These are phyloP conservation scores for Altica lythri DNA, from an alignment of 2,888 invertebrate genomes.

Conservation along the genomic window DNA sequence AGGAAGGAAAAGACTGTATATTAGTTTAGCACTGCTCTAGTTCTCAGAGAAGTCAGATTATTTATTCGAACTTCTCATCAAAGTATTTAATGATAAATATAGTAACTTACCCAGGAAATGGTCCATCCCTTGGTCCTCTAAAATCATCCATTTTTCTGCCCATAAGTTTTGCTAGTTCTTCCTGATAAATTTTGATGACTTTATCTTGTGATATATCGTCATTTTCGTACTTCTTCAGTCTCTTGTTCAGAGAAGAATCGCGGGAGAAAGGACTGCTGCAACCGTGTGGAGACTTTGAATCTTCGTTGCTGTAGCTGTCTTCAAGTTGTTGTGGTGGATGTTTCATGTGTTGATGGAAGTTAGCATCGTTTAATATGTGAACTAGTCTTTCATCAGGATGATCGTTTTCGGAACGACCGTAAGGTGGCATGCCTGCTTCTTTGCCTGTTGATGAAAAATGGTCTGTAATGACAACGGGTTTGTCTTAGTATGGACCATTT, in stretches of 20 bases:
- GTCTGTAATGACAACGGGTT: conserved; percentile 52
- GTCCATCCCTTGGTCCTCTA: conserved; percentile 76
- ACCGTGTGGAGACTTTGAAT: conserved; percentile 79
- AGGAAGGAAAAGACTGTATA: conserved; percentile 77
- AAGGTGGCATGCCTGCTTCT: conserved; percentile 78
- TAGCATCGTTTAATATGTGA: conserved; percentile 91
- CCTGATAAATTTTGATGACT: conserved; percentile 92
- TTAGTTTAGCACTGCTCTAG: conserved; percentile 60
- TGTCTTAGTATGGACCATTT: conserved; percentile 4
- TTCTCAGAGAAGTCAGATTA: not conserved
- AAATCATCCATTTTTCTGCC: conserved; percentile 75
- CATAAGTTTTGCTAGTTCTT: conserved; percentile 92
- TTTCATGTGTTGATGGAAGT: conserved; percentile 78
- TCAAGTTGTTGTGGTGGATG: conserved; percentile 49
- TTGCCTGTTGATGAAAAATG: conserved; percentile 69
- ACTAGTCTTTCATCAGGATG: conserved; percentile 90
- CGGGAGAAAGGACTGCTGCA: conserved; percentile 83
- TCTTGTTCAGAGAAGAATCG: conserved; percentile 73
- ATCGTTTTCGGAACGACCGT: conserved; percentile 74
- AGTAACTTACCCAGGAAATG: conserved; percentile 74
- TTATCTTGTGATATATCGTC: conserved; percentile 97
- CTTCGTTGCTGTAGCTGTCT: conserved; percentile 75
- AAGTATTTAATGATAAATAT: not conserved
- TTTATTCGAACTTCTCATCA: too few species aligned
- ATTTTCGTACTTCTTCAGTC: conserved; percentile 86